These are phyloP conservation scores for Tetramorium parvispinum DNA, from an alignment of 1,140 invertebrate genomes.

Conservation along the genomic window DNA sequence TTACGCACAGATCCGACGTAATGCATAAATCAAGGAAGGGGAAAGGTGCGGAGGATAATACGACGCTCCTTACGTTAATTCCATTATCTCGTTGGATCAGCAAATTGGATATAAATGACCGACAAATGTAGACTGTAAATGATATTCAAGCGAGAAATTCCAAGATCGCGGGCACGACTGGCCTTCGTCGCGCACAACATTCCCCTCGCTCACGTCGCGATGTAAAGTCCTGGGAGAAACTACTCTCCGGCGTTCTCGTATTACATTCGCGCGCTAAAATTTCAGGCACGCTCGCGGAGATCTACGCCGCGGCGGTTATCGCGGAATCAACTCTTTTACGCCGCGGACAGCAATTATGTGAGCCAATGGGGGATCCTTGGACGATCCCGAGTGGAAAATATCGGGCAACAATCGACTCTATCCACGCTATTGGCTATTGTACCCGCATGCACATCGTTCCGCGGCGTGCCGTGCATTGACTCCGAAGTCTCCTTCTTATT, in stretches of 20 bases:
- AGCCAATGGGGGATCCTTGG: neutral
- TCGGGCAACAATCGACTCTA: neutral
- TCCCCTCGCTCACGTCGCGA: neutral
- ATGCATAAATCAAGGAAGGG: slow-evolving; percentile 10
- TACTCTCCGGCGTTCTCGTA: neutral
- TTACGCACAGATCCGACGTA: slow-evolving; percentile 14
- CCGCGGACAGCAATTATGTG: slow-evolving; percentile 17
- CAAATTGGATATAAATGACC: neutral
- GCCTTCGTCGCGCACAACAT: neutral
- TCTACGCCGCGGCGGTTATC: slow-evolving; percentile 1
- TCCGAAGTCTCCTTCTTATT: slow-evolving; percentile 55
- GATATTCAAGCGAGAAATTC: slow-evolving; percentile 1
- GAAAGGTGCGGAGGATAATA: neutral
- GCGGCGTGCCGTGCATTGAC: slow-evolving; percentile 35
- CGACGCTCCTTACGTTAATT: neutral
- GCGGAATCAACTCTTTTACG: slow-evolving; percentile 30
- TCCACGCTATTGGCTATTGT: neutral
- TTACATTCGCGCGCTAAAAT: slow-evolving; percentile 6
- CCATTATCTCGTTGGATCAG: neutral
- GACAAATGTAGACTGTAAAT: neutral
- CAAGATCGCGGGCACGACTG: neutral
- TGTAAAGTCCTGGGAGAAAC: neutral
- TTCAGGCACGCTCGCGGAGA: slow-evolving; percentile 26
- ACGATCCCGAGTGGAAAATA: slow-evolving; percentile 21
- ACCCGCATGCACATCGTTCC: slow-evolving; percentile 28